Conservation (phyloP, 1,140 invertebrate genomes). For the Dendroctonus valens region DNA sequence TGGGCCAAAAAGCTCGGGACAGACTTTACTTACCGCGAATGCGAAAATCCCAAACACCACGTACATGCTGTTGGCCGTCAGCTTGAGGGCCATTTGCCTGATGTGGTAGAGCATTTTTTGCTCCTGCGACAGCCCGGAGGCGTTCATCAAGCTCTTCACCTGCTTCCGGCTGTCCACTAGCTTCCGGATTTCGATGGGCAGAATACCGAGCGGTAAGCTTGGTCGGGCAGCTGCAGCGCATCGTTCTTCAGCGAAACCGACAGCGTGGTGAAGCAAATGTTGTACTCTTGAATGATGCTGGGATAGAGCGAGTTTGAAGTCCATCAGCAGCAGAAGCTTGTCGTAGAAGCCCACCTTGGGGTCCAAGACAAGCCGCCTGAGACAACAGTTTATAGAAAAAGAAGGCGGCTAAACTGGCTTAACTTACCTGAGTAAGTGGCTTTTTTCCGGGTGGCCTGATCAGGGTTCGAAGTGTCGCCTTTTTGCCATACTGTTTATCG, state of each 20-base stretch:
- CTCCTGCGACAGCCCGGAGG: slow-evolving; percentile 69
- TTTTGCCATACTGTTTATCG: slow-evolving; percentile 63
- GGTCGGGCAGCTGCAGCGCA: slow-evolving; percentile 47
- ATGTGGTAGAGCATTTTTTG: slow-evolving; percentile 92
- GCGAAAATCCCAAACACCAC: slow-evolving; percentile 94
- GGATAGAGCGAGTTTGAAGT: slow-evolving; percentile 99
- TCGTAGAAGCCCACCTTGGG: slow-evolving; percentile 98
- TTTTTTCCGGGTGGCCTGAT: slow-evolving; percentile 36
- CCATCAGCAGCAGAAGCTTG: slow-evolving; percentile 91
- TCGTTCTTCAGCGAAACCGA: slow-evolving; percentile 48
- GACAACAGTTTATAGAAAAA: background rate
- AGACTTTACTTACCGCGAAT: slow-evolving; percentile 57
- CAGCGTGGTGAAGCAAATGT: slow-evolving; percentile 98
- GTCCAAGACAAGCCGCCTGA: slow-evolving; percentile 85
- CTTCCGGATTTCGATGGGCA: slow-evolving; percentile 93
- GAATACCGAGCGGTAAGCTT: slow-evolving; percentile 75
- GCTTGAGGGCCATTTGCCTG: slow-evolving; percentile 92
- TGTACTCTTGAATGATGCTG: slow-evolving; percentile 99
- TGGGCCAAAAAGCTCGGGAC: no score
- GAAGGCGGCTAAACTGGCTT: background rate
- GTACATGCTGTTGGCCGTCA: slow-evolving; percentile 99
- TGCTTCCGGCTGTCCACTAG: slow-evolving; percentile 89
- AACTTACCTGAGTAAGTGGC: slow-evolving; percentile 45
- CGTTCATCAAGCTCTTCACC: slow-evolving; percentile 92
- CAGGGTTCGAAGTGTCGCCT: slow-evolving; percentile 12